Conservation (phyloP, 2,888 invertebrate genomes). For the Morpho achilles region DNA sequence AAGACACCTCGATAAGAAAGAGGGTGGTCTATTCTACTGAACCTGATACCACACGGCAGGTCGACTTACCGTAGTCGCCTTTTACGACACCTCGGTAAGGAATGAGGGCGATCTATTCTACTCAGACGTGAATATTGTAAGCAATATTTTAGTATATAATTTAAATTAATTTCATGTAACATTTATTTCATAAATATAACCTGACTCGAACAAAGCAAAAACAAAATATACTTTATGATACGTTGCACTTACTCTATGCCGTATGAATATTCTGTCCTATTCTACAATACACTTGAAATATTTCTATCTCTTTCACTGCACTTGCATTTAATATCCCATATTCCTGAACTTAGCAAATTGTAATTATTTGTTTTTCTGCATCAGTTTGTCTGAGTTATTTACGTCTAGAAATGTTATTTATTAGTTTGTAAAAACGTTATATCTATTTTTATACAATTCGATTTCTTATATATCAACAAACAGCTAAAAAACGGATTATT, state of each 20-base stretch:
- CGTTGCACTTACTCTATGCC: constrained; percentile 29
- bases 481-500: no score
- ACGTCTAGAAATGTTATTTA: constrained; percentile 14
- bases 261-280: constrained; percentile 31
- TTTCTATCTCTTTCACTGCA: constrained; percentile 30
- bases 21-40: no score
- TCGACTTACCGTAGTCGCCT: no score
- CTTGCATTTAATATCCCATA: constrained; percentile 36
- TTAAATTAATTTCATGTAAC: no score
- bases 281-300: constrained; percentile 15
- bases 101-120: no score
- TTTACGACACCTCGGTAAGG: no score
- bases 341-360: constrained; percentile 35
- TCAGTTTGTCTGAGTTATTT: constrained; percentile 22
- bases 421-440: constrained; percentile 12
- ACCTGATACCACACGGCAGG: no score
- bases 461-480: not conserved
- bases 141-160: no score
- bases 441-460: constrained; percentile 6
- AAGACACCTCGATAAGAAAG: no score
- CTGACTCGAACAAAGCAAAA: not conserved
- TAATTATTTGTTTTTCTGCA: constrained; percentile 31
- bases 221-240: not conserved
- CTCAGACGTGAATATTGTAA: no score
- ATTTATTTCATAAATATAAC: no score